Evolutionary conservation across 1,140 invertebrate species (phyloP).

Genomic region (Drosophila carrolli): DNA sequence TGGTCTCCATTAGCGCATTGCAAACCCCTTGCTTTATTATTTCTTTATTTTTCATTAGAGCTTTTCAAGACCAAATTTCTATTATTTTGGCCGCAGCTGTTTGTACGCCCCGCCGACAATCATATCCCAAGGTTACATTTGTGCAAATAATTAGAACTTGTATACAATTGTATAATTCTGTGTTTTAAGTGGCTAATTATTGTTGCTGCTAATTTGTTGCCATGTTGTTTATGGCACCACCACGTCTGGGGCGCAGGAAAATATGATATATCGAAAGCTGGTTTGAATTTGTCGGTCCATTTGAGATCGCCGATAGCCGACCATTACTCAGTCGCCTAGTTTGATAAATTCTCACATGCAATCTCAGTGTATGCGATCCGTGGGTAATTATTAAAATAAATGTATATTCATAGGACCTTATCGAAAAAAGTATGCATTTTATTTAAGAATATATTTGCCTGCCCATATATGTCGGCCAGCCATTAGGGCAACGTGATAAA

Average conservation of each 20-base stretch:
- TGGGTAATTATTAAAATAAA: neutral
- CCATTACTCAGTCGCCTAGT: constrained; percentile 14
- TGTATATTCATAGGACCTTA: constrained; percentile 8
- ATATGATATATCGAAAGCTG: constrained; percentile 36
- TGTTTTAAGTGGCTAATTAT: constrained; percentile 53
- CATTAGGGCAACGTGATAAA: constrained; percentile 27
- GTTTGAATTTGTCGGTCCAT: constrained; percentile 33
- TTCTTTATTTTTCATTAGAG: constrained; percentile 10
- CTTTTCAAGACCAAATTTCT: constrained; percentile 26
- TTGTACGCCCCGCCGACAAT: constrained; percentile 16
- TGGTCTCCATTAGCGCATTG: constrained; percentile 7
- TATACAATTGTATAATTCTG: constrained; percentile 53
- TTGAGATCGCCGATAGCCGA: constrained; percentile 25
- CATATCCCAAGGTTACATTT: constrained; percentile 61
- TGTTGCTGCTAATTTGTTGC: constrained; percentile 39
- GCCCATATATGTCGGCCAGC: constrained; percentile 15
- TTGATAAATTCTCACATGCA: neutral
- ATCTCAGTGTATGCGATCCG: neutral
- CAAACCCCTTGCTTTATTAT: constrained; percentile 15
- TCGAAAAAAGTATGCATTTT: constrained; percentile 11
- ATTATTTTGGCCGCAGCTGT: constrained; percentile 38
- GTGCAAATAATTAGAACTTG: constrained; percentile 73
- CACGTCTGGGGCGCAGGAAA: constrained; percentile 24
- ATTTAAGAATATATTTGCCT: neutral
- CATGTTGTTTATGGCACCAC: constrained; percentile 29